Conservation (phyloP, 2,888 invertebrate species). For the Lasius platythorax region DNA sequence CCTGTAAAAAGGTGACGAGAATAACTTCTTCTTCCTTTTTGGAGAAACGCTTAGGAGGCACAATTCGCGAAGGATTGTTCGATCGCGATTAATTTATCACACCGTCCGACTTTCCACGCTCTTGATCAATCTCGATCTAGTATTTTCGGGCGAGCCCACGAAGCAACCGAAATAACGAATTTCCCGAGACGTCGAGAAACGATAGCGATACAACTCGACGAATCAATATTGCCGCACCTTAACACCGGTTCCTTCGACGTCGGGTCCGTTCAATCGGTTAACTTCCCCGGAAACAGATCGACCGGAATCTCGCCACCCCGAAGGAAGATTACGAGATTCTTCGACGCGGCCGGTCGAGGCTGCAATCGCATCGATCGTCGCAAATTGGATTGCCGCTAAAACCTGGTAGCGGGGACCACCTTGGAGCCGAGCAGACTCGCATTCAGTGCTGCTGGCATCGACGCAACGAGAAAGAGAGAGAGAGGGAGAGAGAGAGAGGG, state of each 20-base stretch:
- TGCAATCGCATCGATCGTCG: conserved; percentile 75
- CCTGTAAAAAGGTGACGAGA: not conserved
- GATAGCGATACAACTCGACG: not conserved
- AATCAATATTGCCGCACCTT: conserved; percentile 14
- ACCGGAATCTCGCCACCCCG: conserved; percentile 41
- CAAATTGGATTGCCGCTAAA: conserved; percentile 78
- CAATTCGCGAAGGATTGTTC: not conserved
- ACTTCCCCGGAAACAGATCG: conserved; percentile 33
- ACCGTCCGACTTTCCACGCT: not conserved
- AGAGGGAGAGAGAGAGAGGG: conserved; percentile 57
- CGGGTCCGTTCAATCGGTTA: conserved; percentile 35
- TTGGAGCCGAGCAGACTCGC: conserved; percentile 57
- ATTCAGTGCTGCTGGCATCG: conserved; percentile 65
- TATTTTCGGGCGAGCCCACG: not conserved
- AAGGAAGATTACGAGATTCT: conserved; percentile 38
- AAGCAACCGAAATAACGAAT: not conserved
- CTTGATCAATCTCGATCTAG: not conserved
- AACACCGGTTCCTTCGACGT: conserved; percentile 17
- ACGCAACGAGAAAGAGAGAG: conserved; percentile 44
- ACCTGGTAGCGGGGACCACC: conserved; percentile 62
- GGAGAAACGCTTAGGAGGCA: not conserved
- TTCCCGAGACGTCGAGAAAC: not conserved
- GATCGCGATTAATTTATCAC: conserved; percentile 38
- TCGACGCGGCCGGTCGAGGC: conserved; percentile 29
- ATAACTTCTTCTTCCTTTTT: not conserved